Conservation (phyloP, 2,797 vertebrate genomes). For the Crenichthys baileyi region DNA sequence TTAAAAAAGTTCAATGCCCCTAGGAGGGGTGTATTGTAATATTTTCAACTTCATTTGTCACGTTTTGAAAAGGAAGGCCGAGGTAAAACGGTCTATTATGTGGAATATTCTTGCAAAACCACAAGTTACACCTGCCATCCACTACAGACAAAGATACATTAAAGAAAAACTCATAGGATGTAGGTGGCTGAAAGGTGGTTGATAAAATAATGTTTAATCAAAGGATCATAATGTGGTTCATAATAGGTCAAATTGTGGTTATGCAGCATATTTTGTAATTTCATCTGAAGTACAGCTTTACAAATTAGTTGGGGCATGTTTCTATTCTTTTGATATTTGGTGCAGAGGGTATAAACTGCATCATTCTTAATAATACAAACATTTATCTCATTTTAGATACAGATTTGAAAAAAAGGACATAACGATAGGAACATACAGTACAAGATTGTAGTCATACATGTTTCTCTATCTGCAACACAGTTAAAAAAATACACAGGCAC, state of each 20-base stretch:
- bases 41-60: constrained; percentile 2
- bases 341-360: neutral
- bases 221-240: neutral
- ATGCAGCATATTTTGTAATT: neutral
- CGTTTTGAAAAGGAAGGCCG: neutral
- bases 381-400: constrained; percentile 13
- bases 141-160: neutral
- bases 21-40: neutral
- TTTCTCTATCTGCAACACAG: constrained; percentile 46
- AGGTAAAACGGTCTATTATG: neutral
- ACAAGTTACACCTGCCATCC: neutral
- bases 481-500: constrained; percentile 1
- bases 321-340: neutral
- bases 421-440: constrained; percentile 57
- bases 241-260: neutral
- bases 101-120: neutral
- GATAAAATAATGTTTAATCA: neutral
- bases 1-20: neutral
- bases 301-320: neutral
- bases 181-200: neutral
- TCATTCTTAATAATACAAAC: neutral
- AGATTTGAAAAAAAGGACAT: constrained; percentile 2
- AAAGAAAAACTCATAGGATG: neutral
- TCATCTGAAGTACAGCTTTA: neutral
- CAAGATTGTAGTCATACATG: constrained; percentile 42